Percentiles rank a stretch among this genome's conserved stretches.
Evolutionary conservation across 1,140 invertebrate genomes (phyloP).

Genomic region (Scylla paramamosain): DNA sequence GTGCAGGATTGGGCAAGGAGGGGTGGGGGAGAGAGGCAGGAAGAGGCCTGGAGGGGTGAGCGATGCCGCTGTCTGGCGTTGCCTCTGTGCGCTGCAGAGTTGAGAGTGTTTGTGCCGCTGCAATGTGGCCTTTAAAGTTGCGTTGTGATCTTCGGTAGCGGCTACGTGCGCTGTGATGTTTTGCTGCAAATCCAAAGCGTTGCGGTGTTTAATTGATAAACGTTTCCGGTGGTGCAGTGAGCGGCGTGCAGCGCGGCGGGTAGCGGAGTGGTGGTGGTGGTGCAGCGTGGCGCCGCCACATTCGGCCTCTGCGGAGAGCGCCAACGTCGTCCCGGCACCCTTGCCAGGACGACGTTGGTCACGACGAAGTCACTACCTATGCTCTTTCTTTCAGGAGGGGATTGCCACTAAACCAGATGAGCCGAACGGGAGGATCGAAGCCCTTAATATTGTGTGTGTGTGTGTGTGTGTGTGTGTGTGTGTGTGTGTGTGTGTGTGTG

Average conservation of each 20-base stretch:
- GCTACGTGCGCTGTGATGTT: background rate
- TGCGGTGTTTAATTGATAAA: background rate
- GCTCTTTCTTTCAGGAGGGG: too few species aligned
- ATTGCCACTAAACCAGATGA: too few species aligned
- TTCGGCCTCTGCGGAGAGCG: background rate
- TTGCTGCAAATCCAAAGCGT: background rate
- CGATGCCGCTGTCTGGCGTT: background rate
- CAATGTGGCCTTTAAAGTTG: constrained; percentile 13
- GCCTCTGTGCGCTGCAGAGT: background rate
- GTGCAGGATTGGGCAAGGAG: background rate
- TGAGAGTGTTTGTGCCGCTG: background rate
- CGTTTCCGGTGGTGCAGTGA: background rate
- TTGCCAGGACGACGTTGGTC: too few species aligned
- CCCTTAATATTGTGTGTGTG: too few species aligned
- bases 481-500: too few species aligned
- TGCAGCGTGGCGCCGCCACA: background rate
- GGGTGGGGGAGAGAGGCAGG: background rate
- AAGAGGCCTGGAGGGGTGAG: background rate
- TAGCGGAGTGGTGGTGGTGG: background rate
- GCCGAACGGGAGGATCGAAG: too few species aligned
- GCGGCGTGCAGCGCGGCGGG: background rate
- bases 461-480: too few species aligned
- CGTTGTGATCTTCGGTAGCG: background rate
- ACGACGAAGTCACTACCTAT: too few species aligned
- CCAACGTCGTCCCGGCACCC: background rate